A percentile compares a stretch with the other conserved stretches of the same genome.
Evolutionary conservation across 1,140 invertebrate species (phyloP).

Genomic region (Leptopilina boulardi): DNA sequence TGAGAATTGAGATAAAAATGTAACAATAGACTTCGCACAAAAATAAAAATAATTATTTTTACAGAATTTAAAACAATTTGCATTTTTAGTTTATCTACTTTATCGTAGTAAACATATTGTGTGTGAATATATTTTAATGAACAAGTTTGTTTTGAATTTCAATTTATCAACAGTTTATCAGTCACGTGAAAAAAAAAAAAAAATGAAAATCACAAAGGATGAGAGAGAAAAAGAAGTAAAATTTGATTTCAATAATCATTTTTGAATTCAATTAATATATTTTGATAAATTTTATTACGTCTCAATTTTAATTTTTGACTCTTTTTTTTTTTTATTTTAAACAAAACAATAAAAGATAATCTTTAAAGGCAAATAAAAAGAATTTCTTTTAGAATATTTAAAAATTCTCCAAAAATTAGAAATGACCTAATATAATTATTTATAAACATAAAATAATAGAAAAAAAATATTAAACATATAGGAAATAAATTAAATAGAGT

Average conservation of each 20-base stretch:
- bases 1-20: background rate
- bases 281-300: background rate
- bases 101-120: background rate
- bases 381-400: too few species aligned
- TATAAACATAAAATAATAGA: too few species aligned
- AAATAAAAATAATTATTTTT: background rate
- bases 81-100: background rate
- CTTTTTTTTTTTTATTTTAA: too few species aligned
- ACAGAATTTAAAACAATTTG: background rate
- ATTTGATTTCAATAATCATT: slow-evolving; percentile 1
- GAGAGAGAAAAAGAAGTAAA: background rate
- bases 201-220: background rate
- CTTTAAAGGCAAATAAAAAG: too few species aligned
- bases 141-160: background rate
- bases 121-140: slow-evolving; percentile 4
- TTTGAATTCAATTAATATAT: background rate
- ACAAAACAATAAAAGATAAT: background rate
- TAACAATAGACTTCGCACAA: background rate
- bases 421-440: too few species aligned
- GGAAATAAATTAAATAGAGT: background rate
- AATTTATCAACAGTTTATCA: slow-evolving; percentile 7
- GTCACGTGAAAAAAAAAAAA: slow-evolving; percentile 9
- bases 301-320: too few species aligned
- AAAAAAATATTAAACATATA: too few species aligned
- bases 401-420: too few species aligned